Base-by-base conservation (phyloP, 2,113 vertebrate genomes). In the Charadrius vociferus region DNA sequence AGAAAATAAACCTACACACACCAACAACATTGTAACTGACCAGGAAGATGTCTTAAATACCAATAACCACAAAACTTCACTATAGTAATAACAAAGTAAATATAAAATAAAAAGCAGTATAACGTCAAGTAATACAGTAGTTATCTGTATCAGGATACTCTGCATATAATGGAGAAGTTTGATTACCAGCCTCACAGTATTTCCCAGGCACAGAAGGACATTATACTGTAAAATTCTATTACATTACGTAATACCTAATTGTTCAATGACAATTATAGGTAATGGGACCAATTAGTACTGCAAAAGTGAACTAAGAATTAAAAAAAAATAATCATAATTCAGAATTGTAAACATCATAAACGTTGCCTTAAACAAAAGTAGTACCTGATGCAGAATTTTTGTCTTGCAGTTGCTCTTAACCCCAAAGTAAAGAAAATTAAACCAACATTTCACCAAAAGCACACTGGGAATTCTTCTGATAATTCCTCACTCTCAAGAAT, bases 341-440 rank as follows among this genome's bases (percentile, higher is more conserved):
- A 59, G 9, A 53, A 84, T 12, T 78, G 58, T 55, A 84, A 89
- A 59, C 6, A 12, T 59, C 29, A 45, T 12, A 53, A 19, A 49
- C 16, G 27, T 21, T 61, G 12, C 8, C 32, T 59, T 72, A 55
- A 80, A 71, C 1, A 7, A 39, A 95, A 81, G 26, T 41, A 86
- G 20, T 3, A 58, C 9, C 8, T 0, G 0, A 21, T 21, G 14
- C 9, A 81, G 43, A 50, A 27, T 84, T 94, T 92, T 63, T 37
- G 50, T 77, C 32, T 59, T 59, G 49, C 24, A 20, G 30, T 30
- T 75, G 18, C 36, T 75, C 10, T 67, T 49, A 49, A 41, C 11
- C 12, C 6, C 24, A 47, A 21, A 80, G 29, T 36, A 84, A 77
- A 47, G 58, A 36, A 84, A 85, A 81, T n/a, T 17, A 58, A 90